Base-by-base conservation (phyloP, 2,888 invertebrate genomes). In the Boloria euphrosyne region DNA sequence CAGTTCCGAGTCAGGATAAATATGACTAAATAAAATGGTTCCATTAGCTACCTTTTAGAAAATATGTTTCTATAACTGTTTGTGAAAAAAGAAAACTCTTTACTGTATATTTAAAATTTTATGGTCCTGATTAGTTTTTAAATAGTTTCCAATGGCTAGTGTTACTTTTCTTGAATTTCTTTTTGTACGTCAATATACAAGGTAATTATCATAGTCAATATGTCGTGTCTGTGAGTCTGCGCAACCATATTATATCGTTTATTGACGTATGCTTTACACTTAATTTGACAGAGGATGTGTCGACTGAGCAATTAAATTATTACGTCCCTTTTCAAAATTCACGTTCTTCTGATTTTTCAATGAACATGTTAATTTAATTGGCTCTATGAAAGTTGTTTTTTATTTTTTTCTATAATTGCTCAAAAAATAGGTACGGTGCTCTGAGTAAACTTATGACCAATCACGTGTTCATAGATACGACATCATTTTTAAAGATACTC, bases 191-290 rank as follows among this genome's bases (percentile, higher is more conserved):
- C 13, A 6, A 31, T 14, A 5, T 27, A 47, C 16, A 31, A 49
- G n/a, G 14, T 31, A 3, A 27, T 51, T 13, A 52, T 10, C 3
- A 3, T 22, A 18, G 6, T 50, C 18, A 22, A 50, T 62, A 72
- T 47, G 54, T 65, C 65, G 18, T 14, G 60, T 49, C 65, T 59
- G n/a, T 2, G 16, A 49, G 54, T 60, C 17, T 65, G 31, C 22
- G 54, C 49, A 3, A 27, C n/a, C 61, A 51, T 51, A 16, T 46
- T 47, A 22, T 46, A 75, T 73, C 72, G 75, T 69, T 75, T 76
- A 79, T 75, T 77, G 75, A 77, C 72, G 75, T 72, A 75, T 74
- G 68, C 66, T 77, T 76, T 73, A 78, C 76, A 75, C 74, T 78
- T 71, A 76, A 76, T 76, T 73, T 75, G 76, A 75, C 68, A 69